Conservation (phyloP, 2,797 vertebrate species). For the Salmo trutta region DNA sequence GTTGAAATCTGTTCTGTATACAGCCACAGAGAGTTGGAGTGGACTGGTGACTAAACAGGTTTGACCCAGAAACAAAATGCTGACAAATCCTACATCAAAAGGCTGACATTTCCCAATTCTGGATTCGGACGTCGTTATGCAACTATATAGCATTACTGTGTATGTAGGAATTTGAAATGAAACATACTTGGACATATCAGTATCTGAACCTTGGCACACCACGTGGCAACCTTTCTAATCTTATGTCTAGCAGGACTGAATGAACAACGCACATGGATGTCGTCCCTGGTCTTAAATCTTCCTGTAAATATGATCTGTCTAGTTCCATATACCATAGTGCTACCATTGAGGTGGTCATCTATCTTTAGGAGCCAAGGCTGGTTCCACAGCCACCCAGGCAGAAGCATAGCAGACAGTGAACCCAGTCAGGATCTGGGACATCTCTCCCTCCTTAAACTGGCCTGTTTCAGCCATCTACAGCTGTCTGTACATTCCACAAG, state of each 20-base stretch:
- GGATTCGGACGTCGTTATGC: background rate
- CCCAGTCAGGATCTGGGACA: constrained; percentile 34
- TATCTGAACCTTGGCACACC: constrained; percentile 8
- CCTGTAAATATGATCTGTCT: background rate
- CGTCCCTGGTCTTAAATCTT: background rate
- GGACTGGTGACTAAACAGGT: background rate
- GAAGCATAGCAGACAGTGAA: background rate
- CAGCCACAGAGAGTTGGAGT: no score
- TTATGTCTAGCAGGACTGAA: background rate
- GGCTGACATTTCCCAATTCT: background rate
- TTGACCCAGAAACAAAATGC: no score
- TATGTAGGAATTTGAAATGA: background rate
- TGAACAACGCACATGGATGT: background rate
- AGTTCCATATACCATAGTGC: background rate
- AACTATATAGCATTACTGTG: background rate
- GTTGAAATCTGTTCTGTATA: background rate
- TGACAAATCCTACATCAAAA: background rate
- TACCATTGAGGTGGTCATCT: constrained; percentile 3
- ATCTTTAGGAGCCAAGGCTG: background rate
- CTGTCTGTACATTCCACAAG: constrained; percentile 63
- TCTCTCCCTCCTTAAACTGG: constrained; percentile 35
- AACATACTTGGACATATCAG: background rate
- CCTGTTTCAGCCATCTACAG: constrained; percentile 37
- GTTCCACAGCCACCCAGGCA: constrained; percentile 5
- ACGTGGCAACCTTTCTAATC: background rate